Percentiles rank a stretch among this genome's conserved stretches.
Conservation (phyloP, 2,113 vertebrate genomes). For the Trichechus manatus region DNA sequence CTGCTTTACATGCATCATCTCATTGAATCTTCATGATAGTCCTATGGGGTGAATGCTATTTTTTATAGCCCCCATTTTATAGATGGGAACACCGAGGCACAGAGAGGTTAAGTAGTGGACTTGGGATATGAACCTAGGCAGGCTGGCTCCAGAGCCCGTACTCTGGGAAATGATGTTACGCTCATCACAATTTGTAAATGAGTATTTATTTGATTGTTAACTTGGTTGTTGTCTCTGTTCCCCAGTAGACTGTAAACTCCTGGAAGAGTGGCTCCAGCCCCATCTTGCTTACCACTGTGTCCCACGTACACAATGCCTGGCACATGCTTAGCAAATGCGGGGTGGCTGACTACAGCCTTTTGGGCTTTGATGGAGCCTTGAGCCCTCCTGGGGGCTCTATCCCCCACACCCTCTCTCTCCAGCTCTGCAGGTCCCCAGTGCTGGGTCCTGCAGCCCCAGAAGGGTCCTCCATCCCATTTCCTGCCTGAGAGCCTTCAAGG, state of each 20-base stretch:
- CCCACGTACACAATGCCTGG: not conserved
- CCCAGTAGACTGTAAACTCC: not conserved
- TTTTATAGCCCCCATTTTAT: not conserved
- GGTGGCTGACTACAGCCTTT: not conserved
- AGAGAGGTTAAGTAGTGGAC: not conserved
- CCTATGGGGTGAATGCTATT: not conserved
- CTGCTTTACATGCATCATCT: not conserved
- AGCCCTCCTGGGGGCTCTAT: not conserved
- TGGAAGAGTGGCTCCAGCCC: not conserved
- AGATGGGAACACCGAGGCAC: not conserved
- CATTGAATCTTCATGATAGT: not conserved
- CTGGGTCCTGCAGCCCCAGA: no score
- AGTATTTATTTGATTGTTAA: not conserved
- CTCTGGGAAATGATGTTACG: not conserved
- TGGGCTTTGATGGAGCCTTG: not conserved
- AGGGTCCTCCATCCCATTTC: not conserved
- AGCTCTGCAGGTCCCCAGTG: not conserved
- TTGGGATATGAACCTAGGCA: not conserved
- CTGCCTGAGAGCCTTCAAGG: not conserved
- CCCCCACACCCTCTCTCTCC: accelerated
- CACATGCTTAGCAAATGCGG: not conserved
- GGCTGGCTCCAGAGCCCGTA: not conserved
- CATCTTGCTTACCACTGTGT: not conserved
- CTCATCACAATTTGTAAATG: not conserved
- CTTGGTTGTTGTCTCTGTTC: not conserved